phyloP scores from a whole-genome alignment of 2,797 vertebrate species.

The Siniperca undulata region DNA sequence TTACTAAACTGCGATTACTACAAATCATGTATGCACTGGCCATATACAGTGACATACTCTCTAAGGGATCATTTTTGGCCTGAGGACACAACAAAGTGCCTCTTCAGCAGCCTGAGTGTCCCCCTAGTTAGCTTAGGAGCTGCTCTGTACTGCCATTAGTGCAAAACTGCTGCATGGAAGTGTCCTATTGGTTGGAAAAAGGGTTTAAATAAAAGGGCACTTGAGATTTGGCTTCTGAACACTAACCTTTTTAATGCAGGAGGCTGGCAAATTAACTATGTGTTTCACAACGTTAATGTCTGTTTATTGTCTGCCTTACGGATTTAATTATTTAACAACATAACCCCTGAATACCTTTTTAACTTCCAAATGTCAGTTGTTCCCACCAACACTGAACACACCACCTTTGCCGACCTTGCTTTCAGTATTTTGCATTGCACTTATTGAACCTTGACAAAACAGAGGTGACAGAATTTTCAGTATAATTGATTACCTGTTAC shows the following conservation, averaged over 20 bases:
- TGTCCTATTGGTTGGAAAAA: slow-evolving; percentile 12
- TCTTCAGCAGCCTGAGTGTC: background rate
- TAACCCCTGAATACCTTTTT: background rate
- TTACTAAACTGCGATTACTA: background rate
- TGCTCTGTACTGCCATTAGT: background rate
- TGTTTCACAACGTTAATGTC: background rate
- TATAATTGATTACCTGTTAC: background rate
- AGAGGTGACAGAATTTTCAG: background rate
- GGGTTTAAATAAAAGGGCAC: background rate
- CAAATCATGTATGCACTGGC: background rate
- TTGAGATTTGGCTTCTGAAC: background rate
- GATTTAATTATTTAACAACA: background rate
- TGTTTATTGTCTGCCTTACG: background rate
- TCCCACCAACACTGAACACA: background rate
- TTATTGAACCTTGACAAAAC: background rate
- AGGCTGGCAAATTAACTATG: background rate
- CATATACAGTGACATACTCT: background rate
- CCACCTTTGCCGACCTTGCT: background rate
- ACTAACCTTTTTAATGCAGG: background rate
- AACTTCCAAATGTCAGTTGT: background rate
- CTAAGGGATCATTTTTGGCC: background rate
- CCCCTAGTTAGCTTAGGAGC: background rate
- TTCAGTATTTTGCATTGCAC: background rate
- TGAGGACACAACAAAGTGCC: background rate
- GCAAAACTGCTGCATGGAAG: slow-evolving; percentile 2